phyloP scores from a whole-genome alignment of 1,140 invertebrate species.

The Dermatophagoides farinae region DNA sequence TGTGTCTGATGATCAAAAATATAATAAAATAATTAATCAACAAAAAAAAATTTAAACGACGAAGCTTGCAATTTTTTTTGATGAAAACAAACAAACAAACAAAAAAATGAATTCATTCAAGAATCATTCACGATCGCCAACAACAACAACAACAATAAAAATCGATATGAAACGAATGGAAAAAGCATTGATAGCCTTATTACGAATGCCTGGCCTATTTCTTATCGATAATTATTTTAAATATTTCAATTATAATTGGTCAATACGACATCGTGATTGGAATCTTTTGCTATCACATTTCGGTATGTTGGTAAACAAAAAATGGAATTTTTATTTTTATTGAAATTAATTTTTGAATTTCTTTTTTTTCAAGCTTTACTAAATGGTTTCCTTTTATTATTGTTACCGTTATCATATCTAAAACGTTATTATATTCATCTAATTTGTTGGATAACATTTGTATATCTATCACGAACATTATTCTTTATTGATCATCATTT shows the following conservation, averaged over 20 bases:
- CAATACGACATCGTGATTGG: slow-evolving; percentile 21
- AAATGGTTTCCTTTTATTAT: slow-evolving; percentile 30
- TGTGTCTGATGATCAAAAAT: no score
- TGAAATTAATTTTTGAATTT: slow-evolving; percentile 10
- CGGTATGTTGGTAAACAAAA: slow-evolving; percentile 20
- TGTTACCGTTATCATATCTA: slow-evolving; percentile 30
- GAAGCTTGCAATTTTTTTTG: neutral
- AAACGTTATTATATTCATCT: slow-evolving; percentile 33
- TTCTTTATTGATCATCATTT: neutral
- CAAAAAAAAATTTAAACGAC: no score
- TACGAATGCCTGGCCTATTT: slow-evolving; percentile 32
- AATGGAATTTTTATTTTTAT: neutral
- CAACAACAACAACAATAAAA: neutral
- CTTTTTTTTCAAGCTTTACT: slow-evolving; percentile 29
- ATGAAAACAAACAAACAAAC: neutral
- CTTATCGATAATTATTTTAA: slow-evolving; percentile 32
- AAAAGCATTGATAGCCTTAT: slow-evolving; percentile 27
- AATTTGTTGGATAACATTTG: slow-evolving; percentile 23
- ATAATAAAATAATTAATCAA: no score
- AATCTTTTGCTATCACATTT: slow-evolving; percentile 22
- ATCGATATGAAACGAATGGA: slow-evolving; percentile 20
- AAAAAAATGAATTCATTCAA: neutral
- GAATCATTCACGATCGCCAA: neutral
- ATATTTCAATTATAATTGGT: slow-evolving; percentile 24
- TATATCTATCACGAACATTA: neutral